These are phyloP conservation scores for Anguilla pacifica DNA, from an alignment of 2,797 vertebrate genomes.

Conservation along the genomic window DNA sequence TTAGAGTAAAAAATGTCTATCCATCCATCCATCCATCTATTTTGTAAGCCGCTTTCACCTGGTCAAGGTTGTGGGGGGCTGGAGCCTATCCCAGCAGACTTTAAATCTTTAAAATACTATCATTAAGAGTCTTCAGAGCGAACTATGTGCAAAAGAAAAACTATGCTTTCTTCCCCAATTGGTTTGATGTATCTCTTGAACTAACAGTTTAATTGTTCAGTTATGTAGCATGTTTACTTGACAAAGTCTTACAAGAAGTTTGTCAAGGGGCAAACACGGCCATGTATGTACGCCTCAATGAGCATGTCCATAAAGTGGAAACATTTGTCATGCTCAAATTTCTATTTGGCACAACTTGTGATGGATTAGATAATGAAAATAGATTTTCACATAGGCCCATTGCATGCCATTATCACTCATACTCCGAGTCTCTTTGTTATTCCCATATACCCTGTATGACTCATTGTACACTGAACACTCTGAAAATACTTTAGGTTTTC, in stretches of 20 bases:
- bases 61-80: too few species aligned
- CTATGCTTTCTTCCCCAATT: not conserved
- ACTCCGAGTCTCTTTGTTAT: not conserved
- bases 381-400: not conserved
- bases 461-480: not conserved
- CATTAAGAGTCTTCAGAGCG: not conserved
- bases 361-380: not conserved
- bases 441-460: not conserved
- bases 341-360: not conserved
- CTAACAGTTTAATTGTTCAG: not conserved
- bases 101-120: not conserved
- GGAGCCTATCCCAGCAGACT: not conserved
- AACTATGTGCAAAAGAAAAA: not conserved
- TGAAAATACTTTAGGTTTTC: not conserved
- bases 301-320: not conserved
- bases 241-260: slow-evolving; percentile 3
- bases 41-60: too few species aligned
- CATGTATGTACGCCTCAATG: not conserved
- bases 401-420: not conserved
- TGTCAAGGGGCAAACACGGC: slow-evolving; percentile 40
- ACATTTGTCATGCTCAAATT: not conserved
- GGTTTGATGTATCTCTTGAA: not conserved
- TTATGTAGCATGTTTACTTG: not conserved
- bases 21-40: too few species aligned
- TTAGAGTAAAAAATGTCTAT: not conserved